Evolutionary conservation across 2,113 vertebrate genomes (phyloP), one percentile per base, ranked within the genome.

Genomic region (Lepus timidus): DNA sequence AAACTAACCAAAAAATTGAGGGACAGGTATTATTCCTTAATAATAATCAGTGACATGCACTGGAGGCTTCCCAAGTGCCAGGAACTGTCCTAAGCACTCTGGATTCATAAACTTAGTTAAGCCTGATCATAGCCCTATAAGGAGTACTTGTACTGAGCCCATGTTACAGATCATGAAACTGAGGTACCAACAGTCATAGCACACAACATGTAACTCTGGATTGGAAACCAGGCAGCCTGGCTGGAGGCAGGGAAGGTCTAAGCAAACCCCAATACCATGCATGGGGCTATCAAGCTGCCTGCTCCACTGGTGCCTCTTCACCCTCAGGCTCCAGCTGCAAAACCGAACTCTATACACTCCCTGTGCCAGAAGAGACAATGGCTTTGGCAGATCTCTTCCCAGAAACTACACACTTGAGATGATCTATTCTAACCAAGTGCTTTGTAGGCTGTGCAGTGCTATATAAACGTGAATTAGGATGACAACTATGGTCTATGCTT

Each of bases 341-440:
- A 61, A 49, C 64, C 10, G 2, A 93, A n/a, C 67, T 58, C 65
- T 23, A 16, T 20, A 31, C 11, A 33, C 19, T 36, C 16, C 22
- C 49, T 44, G 36, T 5, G n/a, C 58, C 25, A 39, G 12, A n/a
- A 87, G 73, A 85, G 79, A 89, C 31, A 27, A 49, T 51, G 78
- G 70, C 64, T 76, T 78, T 67, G 85, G 81, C 81, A 92, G 86
- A 78, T 58, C 52, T 87, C 61, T 80, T 93, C 79, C 49, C 81
- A 52, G 84, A 91, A 85, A 90, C 70, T 49, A 85, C 62, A 74
- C 29, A 68, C 68, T 78, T 74, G 25, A 89, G 55, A 73, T 85
- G 76, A 64, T 96, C 92, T 89, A 85, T 36, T 93, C 80, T 51
- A 92, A 94, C 80, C 79, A 85, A 96, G 71, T 67, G 65, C 88